Conservation (phyloP, 2,797 vertebrate species). For the Peromyscus nudipes region DNA sequence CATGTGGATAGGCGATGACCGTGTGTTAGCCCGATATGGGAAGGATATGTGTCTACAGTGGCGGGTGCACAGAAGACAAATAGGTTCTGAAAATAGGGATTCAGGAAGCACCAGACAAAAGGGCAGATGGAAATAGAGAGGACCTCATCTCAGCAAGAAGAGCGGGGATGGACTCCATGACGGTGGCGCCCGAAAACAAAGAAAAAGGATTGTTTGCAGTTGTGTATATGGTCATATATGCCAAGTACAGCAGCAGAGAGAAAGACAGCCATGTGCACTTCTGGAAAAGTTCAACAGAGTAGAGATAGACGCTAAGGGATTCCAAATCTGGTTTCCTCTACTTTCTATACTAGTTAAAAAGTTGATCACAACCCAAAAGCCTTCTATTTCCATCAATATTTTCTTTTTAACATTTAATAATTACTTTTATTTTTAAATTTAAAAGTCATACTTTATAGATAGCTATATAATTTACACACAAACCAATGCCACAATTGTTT, state of each 20-base stretch:
- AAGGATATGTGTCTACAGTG: not conserved
- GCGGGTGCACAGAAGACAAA: not conserved
- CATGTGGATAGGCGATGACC: not conserved
- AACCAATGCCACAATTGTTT: not conserved
- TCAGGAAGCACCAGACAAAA: not conserved
- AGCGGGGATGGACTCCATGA: not conserved
- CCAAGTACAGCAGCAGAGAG: not conserved
- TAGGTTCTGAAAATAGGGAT: not conserved
- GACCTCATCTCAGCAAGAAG: not conserved
- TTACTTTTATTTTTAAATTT: not conserved
- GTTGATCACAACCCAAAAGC: not conserved
- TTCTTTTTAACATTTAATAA: slow-evolving; percentile 10
- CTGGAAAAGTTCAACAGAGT: not conserved
- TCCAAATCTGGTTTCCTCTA: not conserved
- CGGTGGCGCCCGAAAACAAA: not conserved
- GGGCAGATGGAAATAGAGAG: fast-evolving
- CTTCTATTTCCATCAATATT: not conserved
- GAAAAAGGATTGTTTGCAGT: not conserved
- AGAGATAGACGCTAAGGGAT: not conserved
- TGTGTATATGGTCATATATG: not conserved
- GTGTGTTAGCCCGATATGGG: fast-evolving
- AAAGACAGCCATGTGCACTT: not conserved
- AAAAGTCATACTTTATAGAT: not conserved
- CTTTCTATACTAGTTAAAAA: not conserved
- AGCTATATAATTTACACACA: not conserved